Conservation (phyloP, 1,140 invertebrate species). For the Penaeus japonicus region DNA sequence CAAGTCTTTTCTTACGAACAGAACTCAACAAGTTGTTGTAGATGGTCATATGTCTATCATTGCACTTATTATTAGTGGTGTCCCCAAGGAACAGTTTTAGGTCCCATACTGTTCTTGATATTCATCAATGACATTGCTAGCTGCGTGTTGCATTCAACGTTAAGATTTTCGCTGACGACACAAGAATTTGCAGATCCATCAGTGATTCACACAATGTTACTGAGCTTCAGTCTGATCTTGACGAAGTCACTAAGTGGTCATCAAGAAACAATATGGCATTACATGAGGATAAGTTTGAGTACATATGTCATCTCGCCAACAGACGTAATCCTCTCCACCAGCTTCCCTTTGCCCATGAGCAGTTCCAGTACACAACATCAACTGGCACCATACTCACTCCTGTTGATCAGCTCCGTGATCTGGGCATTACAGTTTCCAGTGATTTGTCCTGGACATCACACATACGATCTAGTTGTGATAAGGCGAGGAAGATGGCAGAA, state of each 20-base stretch:
- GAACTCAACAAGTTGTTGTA: neutral
- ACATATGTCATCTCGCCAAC: neutral
- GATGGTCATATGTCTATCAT: neutral
- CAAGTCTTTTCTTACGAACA: neutral
- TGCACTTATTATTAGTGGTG: conserved; percentile 10
- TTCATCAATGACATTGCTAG: neutral
- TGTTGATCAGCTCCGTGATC: too few species aligned
- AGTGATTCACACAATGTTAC: neutral
- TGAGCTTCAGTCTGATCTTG: neutral
- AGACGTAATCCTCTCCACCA: neutral
- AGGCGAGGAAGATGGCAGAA: too few species aligned
- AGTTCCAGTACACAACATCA: neutral
- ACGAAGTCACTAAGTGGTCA: neutral
- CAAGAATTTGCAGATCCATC: neutral
- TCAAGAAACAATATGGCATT: neutral
- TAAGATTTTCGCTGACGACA: conserved; percentile 1
- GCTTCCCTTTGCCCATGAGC: neutral
- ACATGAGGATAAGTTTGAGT: neutral
- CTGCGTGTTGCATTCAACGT: neutral
- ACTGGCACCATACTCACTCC: neutral
- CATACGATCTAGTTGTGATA: too few species aligned
- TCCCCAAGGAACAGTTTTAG: conserved; percentile 9
- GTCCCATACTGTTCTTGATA: conserved; percentile 11
- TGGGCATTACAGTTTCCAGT: too few species aligned
- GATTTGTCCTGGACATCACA: too few species aligned